Base-by-base conservation (phyloP, 2,113 vertebrate species). In the Callipepla squamata region DNA sequence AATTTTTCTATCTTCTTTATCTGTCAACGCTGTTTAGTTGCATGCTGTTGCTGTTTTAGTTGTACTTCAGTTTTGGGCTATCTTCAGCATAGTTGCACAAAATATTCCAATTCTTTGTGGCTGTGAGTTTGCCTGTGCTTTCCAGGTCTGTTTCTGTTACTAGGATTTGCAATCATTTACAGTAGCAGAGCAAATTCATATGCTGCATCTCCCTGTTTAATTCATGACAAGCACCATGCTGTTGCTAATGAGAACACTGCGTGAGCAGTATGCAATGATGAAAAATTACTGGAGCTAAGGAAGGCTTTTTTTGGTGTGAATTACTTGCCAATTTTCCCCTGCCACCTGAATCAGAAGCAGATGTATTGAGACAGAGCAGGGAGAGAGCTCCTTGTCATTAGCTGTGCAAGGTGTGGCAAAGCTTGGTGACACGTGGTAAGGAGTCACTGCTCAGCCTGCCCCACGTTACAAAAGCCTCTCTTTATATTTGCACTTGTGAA, bases 271-370 rank as follows among this genome's bases (percentile, higher is more conserved):
- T 34, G 32, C 57, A 78, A 2, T 63, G 68, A 80, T 83, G 40
- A 67, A 77, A 91, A 90, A 80, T 55, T 8, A 13, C 11, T n/a
- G 6, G 20, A 28, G 51, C 28, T 69, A 40, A 51, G 44, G 47
- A n/a, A 74, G 38, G 50, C 6, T 62, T 38, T 63, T 63, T 28
- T 63, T 53, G 20, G 30, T 23, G 40, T 65, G 62, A 16, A 61
- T 61, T 42, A n/a, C 11, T 85, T 80, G 47, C 89, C 40, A 67
- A 0, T 57, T 74, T 87, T 67, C 11, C 55, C 9, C 30, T 83
- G 72, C 42, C 79, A 83, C 73, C 79, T 90, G 93, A 95, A 94
- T 80, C 67, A 59, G 70, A 89, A 89, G 55, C 87, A 93, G 85
- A 93, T 65, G 87, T 59, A 34, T 25, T 61, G 66, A 89, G 61